These are phyloP conservation scores for Microtus richardsoni DNA, from an alignment of 2,113 vertebrate genomes.

Conservation along the genomic window DNA sequence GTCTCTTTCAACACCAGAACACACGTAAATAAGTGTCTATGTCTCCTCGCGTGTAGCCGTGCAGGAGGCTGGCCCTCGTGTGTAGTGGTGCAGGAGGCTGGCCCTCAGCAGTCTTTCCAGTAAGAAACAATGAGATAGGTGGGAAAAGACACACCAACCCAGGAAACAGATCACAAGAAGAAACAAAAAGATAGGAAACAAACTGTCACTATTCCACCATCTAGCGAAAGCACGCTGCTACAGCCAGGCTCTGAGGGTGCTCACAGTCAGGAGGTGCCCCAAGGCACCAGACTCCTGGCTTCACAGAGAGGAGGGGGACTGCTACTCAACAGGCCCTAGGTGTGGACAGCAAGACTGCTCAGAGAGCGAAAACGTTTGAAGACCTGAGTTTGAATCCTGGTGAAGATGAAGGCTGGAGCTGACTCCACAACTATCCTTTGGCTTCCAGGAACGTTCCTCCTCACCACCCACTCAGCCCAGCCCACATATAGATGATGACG, in stretches of 20 bases:
- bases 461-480: background rate
- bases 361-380: conserved; percentile 43
- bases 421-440: background rate
- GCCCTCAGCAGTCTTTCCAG: background rate
- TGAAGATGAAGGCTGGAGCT: background rate
- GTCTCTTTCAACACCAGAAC: background rate
- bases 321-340: conserved; percentile 72
- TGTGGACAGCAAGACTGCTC: background rate
- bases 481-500: background rate
- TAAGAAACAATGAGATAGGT: background rate
- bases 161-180: conserved; percentile 50
- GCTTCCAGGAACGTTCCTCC: no score
- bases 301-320: conserved; percentile 59
- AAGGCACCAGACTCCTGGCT: conserved; percentile 56
- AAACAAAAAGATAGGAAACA: conserved; percentile 65
- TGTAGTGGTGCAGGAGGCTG: background rate
- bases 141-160: conserved; percentile 33
- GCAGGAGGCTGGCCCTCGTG: no score
- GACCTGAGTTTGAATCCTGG: conserved; percentile 66
- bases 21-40: background rate
- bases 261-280: conserved; percentile 81
- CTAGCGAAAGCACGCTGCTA: conserved; percentile 62
- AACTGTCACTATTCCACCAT: conserved; percentile 63
- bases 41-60: background rate
- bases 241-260: conserved; percentile 68